These are phyloP conservation scores for Dendrocincla fuliginosa DNA, from an alignment of 2,797 vertebrate species.

Conservation along the genomic window DNA sequence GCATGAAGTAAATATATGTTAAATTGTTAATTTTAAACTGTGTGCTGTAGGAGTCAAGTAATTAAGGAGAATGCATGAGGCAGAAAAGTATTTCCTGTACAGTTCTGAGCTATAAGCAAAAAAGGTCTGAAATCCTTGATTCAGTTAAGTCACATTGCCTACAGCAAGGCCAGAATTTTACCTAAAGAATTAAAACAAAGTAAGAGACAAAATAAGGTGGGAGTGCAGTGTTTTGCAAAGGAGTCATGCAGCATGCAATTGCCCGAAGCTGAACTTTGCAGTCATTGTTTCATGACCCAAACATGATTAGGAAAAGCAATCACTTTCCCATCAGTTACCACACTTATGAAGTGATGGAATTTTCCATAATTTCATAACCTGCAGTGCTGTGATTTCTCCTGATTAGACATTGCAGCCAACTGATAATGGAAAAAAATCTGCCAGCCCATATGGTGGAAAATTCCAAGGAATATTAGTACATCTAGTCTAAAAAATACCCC, in stretches of 20 bases:
- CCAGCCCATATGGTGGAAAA: slow-evolving; percentile 67
- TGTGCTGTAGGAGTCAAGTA: not conserved
- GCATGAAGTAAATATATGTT: not conserved
- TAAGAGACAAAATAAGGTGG: not conserved
- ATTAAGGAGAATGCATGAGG: not conserved
- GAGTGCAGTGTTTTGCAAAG: not conserved
- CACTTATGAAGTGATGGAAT: slow-evolving; percentile 40
- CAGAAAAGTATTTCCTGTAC: not conserved
- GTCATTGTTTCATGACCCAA: slow-evolving; percentile 4
- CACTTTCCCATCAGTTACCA: not conserved
- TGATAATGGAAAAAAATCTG: slow-evolving; percentile 58
- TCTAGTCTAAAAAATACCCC: not conserved
- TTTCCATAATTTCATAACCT: slow-evolving; percentile 58
- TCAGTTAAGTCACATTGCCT: not conserved
- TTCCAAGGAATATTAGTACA: slow-evolving; percentile 29
- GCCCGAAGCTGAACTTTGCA: not conserved
- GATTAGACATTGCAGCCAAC: slow-evolving; percentile 43
- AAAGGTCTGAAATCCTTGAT: not conserved
- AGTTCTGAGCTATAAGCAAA: not conserved
- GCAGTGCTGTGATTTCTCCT: slow-evolving; percentile 36
- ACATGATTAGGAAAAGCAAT: not conserved
- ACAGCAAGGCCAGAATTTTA: not conserved
- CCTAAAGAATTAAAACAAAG: not conserved
- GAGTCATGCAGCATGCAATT: not conserved
- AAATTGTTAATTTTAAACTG: not conserved